Evolutionary conservation across 2,797 vertebrate genomes (phyloP), one percentile per base, ranked within the genome.

Genomic region (Galaxias olidus): DNA sequence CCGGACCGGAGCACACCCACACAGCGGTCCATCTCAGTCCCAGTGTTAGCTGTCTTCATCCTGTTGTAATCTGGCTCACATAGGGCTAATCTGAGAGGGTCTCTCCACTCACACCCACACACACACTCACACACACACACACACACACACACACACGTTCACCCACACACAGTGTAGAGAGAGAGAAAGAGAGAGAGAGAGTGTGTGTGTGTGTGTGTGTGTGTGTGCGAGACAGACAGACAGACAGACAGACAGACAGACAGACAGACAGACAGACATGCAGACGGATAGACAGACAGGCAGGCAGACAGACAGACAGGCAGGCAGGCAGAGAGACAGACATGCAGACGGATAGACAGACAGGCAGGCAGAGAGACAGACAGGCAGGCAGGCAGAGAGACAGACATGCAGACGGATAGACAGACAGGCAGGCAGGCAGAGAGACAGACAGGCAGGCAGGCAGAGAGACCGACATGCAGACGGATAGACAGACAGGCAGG

Each of bases 1-100:
- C 30, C 6, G 30, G 30, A 30, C 3, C 30, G 30, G 30, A 30
- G 30, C 30, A 30, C 30, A 6, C 30, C 30, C 41, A 65, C 74
- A 75, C 72, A 72, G 66, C 72, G 70, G 68, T 69, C 67, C 82
- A 67, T 65, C 75, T 83, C 43, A 75, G 69, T 59, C 8, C 1
- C 50, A 73, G 81, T 81, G 80, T 78, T 86, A 77, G 80, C 68
- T 76, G 65, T 52, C 71, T 75, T 82, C 73, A 53, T 71, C 87
- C 83, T 48, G 78, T 65, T 80, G 85, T 86, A 89, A 90, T 89
- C 86, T 90, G 77, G 84, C 75, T 80, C 87, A 84, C 84, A 82
- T 77, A 81, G 72, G 69, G 85, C 85, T 89, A 90, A 90, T 88
- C 84, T 84, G 75, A 42, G 14, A 79, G 73, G 73, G 79, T 81